Conservation (phyloP, 2,888 invertebrate genomes). For the Hedychridium roseum region DNA sequence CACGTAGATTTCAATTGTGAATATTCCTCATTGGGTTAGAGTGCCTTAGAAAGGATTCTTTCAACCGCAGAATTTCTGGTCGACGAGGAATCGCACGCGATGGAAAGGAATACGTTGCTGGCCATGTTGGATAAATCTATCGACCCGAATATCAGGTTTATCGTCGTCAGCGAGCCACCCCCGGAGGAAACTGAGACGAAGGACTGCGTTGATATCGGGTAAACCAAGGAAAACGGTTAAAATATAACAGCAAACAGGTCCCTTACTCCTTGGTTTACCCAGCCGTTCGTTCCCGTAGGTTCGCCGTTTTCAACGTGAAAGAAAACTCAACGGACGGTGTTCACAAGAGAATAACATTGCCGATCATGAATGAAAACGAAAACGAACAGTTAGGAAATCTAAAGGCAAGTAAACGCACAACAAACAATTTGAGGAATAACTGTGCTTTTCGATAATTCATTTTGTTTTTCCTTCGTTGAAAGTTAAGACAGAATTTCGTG, state of each 20-base stretch:
- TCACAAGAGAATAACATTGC: slow-evolving; percentile 33
- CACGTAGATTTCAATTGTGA: background rate
- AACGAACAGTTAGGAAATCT: slow-evolving; percentile 44
- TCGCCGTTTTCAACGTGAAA: slow-evolving; percentile 47
- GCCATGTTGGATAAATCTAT: slow-evolving; percentile 42
- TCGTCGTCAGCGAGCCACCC: slow-evolving; percentile 50
- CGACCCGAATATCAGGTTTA: slow-evolving; percentile 47
- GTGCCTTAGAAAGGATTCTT: background rate
- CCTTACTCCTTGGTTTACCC: no score
- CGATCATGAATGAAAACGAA: slow-evolving; percentile 31
- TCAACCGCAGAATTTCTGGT: slow-evolving; percentile 45
- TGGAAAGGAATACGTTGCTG: slow-evolving; percentile 39
- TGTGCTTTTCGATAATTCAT: no score
- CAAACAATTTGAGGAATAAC: no score
- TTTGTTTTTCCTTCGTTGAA: no score
- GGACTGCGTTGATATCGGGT: slow-evolving; percentile 56
- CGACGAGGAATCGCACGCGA: slow-evolving; percentile 35
- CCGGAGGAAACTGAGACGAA: slow-evolving; percentile 43
- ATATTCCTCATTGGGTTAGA: background rate
- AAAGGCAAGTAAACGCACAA: no score
- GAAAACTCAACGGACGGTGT: slow-evolving; percentile 39
- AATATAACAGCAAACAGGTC: no score
- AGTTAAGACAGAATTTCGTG: no score
- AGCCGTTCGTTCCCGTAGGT: slow-evolving; percentile 29
- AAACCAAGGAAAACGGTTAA: no score